Evolutionary conservation across 2,113 vertebrate genomes (phyloP).

Genomic region (Tragulus kanchil): DNA sequence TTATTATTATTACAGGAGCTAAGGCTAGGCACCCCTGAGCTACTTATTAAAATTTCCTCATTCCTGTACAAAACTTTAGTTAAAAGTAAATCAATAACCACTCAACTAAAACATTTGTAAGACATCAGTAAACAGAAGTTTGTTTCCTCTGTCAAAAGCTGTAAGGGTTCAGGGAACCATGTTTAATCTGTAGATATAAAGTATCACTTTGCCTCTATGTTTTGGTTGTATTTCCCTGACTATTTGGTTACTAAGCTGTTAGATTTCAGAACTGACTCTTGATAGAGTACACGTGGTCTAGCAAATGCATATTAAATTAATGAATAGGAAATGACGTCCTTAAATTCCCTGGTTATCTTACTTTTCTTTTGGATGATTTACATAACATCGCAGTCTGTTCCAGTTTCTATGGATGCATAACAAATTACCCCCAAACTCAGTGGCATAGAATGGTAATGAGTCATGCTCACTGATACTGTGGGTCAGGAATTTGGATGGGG

Average conservation of each 20-base stretch:
- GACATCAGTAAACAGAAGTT: conserved; percentile 19
- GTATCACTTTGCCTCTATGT: background rate
- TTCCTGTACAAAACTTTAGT: conserved; percentile 32
- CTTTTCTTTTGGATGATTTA: conserved; percentile 45
- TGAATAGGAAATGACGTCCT: conserved; percentile 28
- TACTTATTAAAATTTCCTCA: conserved; percentile 35
- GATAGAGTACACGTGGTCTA: conserved; percentile 5
- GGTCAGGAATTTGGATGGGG: conserved; percentile 9
- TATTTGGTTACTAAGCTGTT: background rate
- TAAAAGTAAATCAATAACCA: background rate
- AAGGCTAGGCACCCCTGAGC: background rate
- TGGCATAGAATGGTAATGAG: background rate
- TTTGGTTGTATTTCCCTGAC: conserved; percentile 26
- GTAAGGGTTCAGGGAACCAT: background rate
- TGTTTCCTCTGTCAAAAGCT: conserved; percentile 26
- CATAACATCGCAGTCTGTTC: background rate
- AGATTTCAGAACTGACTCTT: conserved; percentile 22
- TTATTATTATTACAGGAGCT: conserved; percentile 40
- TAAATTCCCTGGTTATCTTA: conserved; percentile 22
- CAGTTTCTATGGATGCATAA: background rate
- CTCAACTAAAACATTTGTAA: conserved; percentile 14
- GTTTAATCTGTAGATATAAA: conserved; percentile 22
- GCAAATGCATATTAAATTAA: conserved; percentile 8
- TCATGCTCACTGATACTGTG: background rate
- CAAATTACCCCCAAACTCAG: conserved; percentile 27